A percentile compares a stretch with the other conserved stretches of the same genome.
These are phyloP conservation scores for Oceanodroma leucorhoa DNA, from an alignment of 2,797 vertebrate genomes.

Conservation along the genomic window DNA sequence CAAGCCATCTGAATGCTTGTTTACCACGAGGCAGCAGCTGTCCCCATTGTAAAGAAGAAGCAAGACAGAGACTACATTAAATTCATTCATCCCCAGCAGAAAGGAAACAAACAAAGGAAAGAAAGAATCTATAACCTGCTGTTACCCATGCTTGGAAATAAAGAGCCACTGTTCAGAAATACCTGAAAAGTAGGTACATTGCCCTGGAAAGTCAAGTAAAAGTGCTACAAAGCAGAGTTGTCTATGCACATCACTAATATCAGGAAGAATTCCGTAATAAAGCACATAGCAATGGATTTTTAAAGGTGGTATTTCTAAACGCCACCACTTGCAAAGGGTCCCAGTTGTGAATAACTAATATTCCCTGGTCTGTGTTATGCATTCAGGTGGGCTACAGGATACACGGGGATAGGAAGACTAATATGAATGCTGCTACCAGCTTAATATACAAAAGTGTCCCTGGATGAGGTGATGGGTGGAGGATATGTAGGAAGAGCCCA, in stretches of 20 bases:
- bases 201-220: not conserved
- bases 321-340: rapidly evolving
- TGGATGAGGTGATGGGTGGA: not conserved
- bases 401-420: not conserved
- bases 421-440: rapidly evolving
- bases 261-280: not conserved
- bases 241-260: not conserved
- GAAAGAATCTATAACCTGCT: not conserved
- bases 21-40: conserved; percentile 12
- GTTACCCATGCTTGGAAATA: not conserved
- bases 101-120: not conserved
- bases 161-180: not conserved
- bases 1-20: not conserved
- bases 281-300: not conserved
- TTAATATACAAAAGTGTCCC: not conserved
- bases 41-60: not conserved
- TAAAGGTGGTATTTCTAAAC: not conserved
- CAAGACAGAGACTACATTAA: not conserved
- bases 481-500: not conserved
- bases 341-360: not conserved
- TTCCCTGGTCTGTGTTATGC: not conserved
- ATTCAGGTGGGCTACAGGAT: not conserved
- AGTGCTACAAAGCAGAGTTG: not conserved
- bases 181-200: not conserved
- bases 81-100: not conserved